Conservation (phyloP, 2,888 invertebrate species). For the Platerodrilus igneus region DNA sequence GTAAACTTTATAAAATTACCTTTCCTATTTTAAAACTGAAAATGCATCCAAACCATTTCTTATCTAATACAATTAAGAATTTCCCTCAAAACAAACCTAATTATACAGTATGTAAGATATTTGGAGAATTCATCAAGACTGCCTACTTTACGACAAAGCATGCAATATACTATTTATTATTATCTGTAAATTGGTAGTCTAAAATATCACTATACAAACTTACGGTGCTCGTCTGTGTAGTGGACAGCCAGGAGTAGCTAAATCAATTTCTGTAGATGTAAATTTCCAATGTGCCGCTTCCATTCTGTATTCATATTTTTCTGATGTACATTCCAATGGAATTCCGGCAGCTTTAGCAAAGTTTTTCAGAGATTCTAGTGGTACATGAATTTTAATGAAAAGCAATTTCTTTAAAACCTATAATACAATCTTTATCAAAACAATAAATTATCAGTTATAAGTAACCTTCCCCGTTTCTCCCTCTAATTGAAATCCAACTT, state of each 20-base stretch:
- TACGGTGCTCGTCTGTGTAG: slow-evolving; percentile 34
- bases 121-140: too few relatives aligned
- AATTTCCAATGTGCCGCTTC: slow-evolving; percentile 24
- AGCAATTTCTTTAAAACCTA: slow-evolving; percentile 32
- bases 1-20: too few relatives aligned
- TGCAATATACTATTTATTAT: too few relatives aligned
- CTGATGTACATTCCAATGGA: slow-evolving; percentile 30
- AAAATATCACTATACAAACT: too few relatives aligned
- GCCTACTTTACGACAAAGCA: too few relatives aligned
- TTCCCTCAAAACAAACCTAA: too few relatives aligned
- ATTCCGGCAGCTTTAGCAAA: slow-evolving; percentile 33
- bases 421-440: slow-evolving; percentile 11
- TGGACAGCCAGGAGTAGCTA: slow-evolving; percentile 23
- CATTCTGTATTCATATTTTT: slow-evolving; percentile 24
- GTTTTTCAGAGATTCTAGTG: slow-evolving; percentile 30
- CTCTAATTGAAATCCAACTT: slow-evolving; percentile 36
- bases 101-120: too few relatives aligned
- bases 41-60: too few relatives aligned
- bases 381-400: slow-evolving; percentile 42
- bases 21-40: too few relatives aligned
- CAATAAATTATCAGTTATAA: slow-evolving; percentile 1
- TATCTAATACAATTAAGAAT: too few relatives aligned
- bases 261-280: slow-evolving; percentile 33
- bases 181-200: too few relatives aligned
- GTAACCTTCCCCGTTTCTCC: slow-evolving; percentile 30